Evolutionary conservation across 1,140 invertebrate species (phyloP), one percentile per base, ranked within the genome.

Genomic region (Oryctes rhinoceros): DNA sequence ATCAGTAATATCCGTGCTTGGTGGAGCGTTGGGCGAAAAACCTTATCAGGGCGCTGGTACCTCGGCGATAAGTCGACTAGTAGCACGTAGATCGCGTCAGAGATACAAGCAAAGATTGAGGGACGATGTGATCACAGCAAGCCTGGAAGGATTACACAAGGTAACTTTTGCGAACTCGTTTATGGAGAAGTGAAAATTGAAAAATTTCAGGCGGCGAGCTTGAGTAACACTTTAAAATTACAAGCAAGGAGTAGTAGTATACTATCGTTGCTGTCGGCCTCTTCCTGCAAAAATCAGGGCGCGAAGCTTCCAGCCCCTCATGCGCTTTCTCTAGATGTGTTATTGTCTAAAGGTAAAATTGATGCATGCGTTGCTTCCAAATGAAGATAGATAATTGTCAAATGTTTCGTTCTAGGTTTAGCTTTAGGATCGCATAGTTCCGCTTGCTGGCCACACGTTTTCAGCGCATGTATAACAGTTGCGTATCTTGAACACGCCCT

Each of bases 391-490:
- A 6, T 49, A 37, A 78, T 59, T 78, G n/a, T 10, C 37, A 30
- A 75, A 4, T 4, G 11, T 48, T 11, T 48, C 15, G 4, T 90
- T 90, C 85, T 93, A 83, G 96, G 96, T 35, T 88, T 98, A 44
- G 96, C 98, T 86, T 90, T 98, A 44, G 96, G 95, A 4, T 96
- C 95, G 81, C 96, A 97, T 85, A 95, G 96, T 37, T 91, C 94
- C 53, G 95, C 97, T 81, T 98, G 96, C 85, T 98, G 97, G 97
- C 93, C 94, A 48, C 96, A 97, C 87, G 95, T 98, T 79, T 97
- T 98, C 86, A 93, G 94, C 87, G 97, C 92, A 9, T 97, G 96
- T 85, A 91, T 96, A n/a, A 96, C 97, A 85, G 95, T 97, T 37
- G 93, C 94, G n/a, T 94, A 94, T 83, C 87, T 98, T 83, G 96